Base-by-base conservation (phyloP, 1,140 invertebrate species). In the Teleogryllus occipitalis region DNA sequence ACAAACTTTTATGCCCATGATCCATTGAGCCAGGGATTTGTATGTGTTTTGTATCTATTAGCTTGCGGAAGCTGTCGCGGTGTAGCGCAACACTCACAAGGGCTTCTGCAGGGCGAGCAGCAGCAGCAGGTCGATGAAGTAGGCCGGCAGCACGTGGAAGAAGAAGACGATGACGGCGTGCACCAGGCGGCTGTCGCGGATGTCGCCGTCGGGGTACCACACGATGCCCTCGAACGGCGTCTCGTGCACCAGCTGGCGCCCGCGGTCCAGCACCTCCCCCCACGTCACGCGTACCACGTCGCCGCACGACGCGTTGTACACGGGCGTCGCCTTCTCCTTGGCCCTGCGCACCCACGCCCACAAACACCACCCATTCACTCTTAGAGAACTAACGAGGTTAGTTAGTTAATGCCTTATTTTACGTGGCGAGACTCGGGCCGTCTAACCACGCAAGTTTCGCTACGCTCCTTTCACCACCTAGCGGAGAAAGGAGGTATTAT, bases 131-230 rank as follows among this genome's bases (percentile, higher is more conserved):
- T 97, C 95, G 18, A 96, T 87, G 10, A 95, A 84, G 83, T 96
- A 95, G 0, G 95, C 95, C 0, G 95, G 95, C 46, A 96, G 83
- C n/a, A 91, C 86, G 82, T 97, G 95, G 8, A 94, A 90, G 74
- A 96, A 90, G 49, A 95, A 88, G 0, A 92, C 89, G 22, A 90
- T 88, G 0, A 95, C 81, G 81, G 89, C 85, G 83, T 96, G 94
- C 76, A 90, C 85, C 0, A 92, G 83, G 83, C 90, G 90, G 74
- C 88, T 92, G 8, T 89, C 88, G 81, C 94, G 96, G 48, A 94
- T 88, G 8, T 89, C 90, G 15, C 94, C 93, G 22, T 91, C 91
- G 0, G 94, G 94, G 87, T 95, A 95, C 94, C 94, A 96, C 0
- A 95, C 84, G 8, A 91, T 90, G 8, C 92, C 87, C 80, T 90